These are phyloP conservation scores for Bellardia bayeri DNA, from an alignment of 2,888 invertebrate species.

Conservation along the genomic window DNA sequence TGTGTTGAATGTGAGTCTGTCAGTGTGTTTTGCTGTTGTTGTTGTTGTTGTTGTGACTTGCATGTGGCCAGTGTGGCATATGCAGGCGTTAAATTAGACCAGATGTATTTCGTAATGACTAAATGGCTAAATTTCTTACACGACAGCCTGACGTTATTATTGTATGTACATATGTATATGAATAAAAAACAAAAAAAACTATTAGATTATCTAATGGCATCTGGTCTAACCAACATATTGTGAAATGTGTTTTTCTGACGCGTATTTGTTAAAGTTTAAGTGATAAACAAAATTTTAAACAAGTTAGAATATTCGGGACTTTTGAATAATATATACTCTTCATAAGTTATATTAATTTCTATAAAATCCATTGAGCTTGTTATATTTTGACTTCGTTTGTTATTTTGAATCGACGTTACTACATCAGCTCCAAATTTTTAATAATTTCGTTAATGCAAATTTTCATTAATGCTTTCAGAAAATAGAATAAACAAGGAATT, in stretches of 20 bases:
- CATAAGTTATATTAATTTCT: too few relatives aligned
- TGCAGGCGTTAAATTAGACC: conserved; percentile 72
- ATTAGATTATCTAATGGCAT: conserved; percentile 38
- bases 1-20: conserved; percentile 17
- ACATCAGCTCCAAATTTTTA: too few relatives aligned
- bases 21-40: not conserved
- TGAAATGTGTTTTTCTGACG: not conserved
- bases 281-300: too few relatives aligned
- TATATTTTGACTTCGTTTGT: too few relatives aligned
- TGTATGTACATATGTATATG: conserved; percentile 8
- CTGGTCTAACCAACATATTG: conserved; percentile 22
- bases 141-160: conserved; percentile 25
- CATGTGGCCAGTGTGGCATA: conserved; percentile 66
- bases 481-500: too few relatives aligned
- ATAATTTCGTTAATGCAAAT: too few relatives aligned
- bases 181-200: not conserved
- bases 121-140: conserved; percentile 57
- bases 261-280: not conserved
- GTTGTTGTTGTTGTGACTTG: conserved; percentile 3
- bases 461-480: too few relatives aligned
- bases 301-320: too few relatives aligned
- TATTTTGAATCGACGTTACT: too few relatives aligned
- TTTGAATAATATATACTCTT: too few relatives aligned
- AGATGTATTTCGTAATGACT: conserved; percentile 65
- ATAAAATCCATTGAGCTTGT: too few relatives aligned